phyloP scores from a whole-genome alignment of 1,140 invertebrate species.

The Pachypsylla venusta region DNA sequence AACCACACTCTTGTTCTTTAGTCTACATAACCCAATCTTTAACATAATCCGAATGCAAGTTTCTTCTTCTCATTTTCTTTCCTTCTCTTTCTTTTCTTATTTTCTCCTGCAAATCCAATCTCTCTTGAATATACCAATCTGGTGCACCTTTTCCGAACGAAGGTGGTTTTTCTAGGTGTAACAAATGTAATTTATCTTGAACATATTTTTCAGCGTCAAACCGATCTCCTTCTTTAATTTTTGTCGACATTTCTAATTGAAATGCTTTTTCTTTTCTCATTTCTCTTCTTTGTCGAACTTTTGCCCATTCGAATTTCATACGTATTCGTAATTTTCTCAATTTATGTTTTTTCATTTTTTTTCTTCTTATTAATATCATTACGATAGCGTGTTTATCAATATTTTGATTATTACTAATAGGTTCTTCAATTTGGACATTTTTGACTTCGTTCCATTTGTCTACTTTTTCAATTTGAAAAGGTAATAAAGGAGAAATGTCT shows the following conservation, averaged over 20 bases:
- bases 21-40: constrained; percentile 3
- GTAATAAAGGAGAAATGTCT: background rate
- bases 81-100: constrained; percentile 11
- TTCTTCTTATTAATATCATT: constrained; percentile 57
- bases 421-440: background rate
- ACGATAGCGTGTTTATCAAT: constrained; percentile 48
- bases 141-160: constrained; percentile 25
- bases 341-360: constrained; percentile 79
- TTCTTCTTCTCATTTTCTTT: constrained; percentile 12
- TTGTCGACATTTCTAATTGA: constrained; percentile 45
- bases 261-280: constrained; percentile 59
- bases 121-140: constrained; percentile 22
- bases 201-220: constrained; percentile 33
- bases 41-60: constrained; percentile 1
- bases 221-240: constrained; percentile 39
- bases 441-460: background rate
- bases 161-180: constrained; percentile 26
- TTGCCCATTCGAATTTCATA: constrained; percentile 59
- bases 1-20: too few species aligned
- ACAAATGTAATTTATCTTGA: constrained; percentile 24
- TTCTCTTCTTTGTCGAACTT: constrained; percentile 47
- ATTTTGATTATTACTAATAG: background rate
- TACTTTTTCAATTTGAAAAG: background rate
- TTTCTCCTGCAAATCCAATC: constrained; percentile 16
- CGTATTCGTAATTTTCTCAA: constrained; percentile 57